phyloP scores from a whole-genome alignment of 2,888 invertebrate genomes.

The Cybosia mesomella region DNA sequence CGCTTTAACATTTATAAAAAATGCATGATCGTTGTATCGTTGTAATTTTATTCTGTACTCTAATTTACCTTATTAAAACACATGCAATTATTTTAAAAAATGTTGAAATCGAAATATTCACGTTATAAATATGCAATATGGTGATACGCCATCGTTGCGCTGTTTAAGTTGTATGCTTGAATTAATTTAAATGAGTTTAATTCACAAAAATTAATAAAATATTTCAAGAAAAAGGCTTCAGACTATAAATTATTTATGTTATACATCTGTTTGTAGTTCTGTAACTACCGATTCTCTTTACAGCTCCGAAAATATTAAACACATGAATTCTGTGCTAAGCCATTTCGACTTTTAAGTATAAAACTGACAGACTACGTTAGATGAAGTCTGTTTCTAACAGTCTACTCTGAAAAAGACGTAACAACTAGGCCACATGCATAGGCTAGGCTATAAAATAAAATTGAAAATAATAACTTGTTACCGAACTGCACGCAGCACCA shows the following conservation, averaged over 20 bases:
- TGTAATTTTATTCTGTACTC: too few species aligned
- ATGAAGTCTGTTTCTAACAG: conserved; percentile 38
- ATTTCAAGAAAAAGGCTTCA: background rate
- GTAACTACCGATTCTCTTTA: background rate
- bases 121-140: conserved; percentile 14
- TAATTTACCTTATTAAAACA: background rate
- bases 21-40: too few species aligned
- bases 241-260: background rate
- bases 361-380: conserved; percentile 43
- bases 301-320: background rate
- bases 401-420: conserved; percentile 34
- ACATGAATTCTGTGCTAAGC: conserved; percentile 13
- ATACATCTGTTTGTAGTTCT: too few species aligned
- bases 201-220: background rate
- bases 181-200: background rate
- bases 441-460: conserved; percentile 31
- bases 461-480: conserved; percentile 31
- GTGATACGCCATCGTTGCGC: background rate
- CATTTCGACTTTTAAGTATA: conserved; percentile 39
- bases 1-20: too few species aligned
- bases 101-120: background rate
- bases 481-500: too few species aligned
- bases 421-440: conserved; percentile 23
- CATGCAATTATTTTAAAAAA: background rate
- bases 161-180: conserved; percentile 1